Evolutionary conservation across 2,888 invertebrate genomes (phyloP).

Genomic region (Hirudinaria manillensis): DNA sequence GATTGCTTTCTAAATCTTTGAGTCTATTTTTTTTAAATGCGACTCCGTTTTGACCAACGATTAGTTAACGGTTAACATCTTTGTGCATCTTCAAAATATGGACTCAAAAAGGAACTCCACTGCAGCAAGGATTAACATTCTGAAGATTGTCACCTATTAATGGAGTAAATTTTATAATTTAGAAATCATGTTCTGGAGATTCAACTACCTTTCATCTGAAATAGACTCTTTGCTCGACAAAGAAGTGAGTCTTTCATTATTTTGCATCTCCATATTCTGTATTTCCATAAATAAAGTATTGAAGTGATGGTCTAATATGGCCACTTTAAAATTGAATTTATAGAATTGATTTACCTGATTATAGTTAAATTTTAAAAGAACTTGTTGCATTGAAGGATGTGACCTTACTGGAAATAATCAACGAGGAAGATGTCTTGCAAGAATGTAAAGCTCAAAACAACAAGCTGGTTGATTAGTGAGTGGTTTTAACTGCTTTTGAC

Average conservation of each 20-base stretch:
- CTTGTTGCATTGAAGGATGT: constrained; percentile 65
- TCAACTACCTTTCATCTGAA: constrained; percentile 69
- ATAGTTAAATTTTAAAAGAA: neutral
- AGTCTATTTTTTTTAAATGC: too few species aligned
- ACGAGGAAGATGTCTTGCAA: constrained; percentile 88
- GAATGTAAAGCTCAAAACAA: constrained; percentile 90
- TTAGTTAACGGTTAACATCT: too few species aligned
- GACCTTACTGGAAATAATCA: constrained; percentile 79
- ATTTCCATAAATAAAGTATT: too few species aligned
- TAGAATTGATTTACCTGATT: neutral
- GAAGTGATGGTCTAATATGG: too few species aligned
- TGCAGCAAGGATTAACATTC: neutral
- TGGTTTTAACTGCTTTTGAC: constrained; percentile 43
- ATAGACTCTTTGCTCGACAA: constrained; percentile 72
- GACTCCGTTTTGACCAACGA: too few species aligned
- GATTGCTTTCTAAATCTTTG: too few species aligned
- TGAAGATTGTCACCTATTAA: too few species aligned
- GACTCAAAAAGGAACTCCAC: too few species aligned
- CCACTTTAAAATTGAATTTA: neutral
- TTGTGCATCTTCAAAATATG: too few species aligned
- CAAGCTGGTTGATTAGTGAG: constrained; percentile 85
- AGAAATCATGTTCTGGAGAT: constrained; percentile 71
- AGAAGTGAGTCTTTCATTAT: constrained; percentile 61
- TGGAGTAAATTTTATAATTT: constrained; percentile 11
- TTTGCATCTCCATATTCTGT: too few species aligned